phyloP scores from a whole-genome alignment of 2,888 invertebrate genomes.

The Molanna angustata region DNA sequence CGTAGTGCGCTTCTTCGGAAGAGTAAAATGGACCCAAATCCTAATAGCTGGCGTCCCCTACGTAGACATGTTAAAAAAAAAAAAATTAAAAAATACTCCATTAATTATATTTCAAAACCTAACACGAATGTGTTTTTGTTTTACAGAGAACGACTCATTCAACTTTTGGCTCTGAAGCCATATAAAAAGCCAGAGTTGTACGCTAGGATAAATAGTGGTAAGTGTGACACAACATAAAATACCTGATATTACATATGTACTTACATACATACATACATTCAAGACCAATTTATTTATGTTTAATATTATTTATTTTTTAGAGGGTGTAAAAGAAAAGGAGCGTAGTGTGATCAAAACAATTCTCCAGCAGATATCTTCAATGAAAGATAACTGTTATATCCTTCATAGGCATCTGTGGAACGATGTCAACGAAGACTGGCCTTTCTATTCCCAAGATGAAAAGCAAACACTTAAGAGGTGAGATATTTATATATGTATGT shows the following conservation, averaged over 20 bases:
- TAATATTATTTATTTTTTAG: conserved; percentile 52
- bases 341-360: conserved; percentile 72
- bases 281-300: not conserved
- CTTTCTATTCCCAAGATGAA: conserved; percentile 89
- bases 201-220: conserved; percentile 77
- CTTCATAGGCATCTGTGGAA: conserved; percentile 86
- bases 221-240: conserved; percentile 39
- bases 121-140: not conserved
- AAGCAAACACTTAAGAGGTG: conserved; percentile 82
- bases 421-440: conserved; percentile 93
- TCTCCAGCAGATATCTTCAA: conserved; percentile 74
- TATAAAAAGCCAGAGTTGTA: conserved; percentile 92
- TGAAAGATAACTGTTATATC: conserved; percentile 88
- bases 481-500: not conserved
- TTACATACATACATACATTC: too few relatives aligned
- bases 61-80: too few relatives aligned
- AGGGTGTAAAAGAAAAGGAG: conserved; percentile 85
- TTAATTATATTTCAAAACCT: too few relatives aligned
- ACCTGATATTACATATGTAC: too few relatives aligned
- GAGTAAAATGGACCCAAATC: too few relatives aligned
- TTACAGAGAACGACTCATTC: conserved; percentile 89
- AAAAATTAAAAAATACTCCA: too few relatives aligned
- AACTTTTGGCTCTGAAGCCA: conserved; percentile 87
- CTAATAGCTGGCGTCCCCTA: too few relatives aligned
- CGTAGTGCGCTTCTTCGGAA: too few relatives aligned